phyloP scores from a whole-genome alignment of 2,888 invertebrate genomes.

The Catocala sponsa region DNA sequence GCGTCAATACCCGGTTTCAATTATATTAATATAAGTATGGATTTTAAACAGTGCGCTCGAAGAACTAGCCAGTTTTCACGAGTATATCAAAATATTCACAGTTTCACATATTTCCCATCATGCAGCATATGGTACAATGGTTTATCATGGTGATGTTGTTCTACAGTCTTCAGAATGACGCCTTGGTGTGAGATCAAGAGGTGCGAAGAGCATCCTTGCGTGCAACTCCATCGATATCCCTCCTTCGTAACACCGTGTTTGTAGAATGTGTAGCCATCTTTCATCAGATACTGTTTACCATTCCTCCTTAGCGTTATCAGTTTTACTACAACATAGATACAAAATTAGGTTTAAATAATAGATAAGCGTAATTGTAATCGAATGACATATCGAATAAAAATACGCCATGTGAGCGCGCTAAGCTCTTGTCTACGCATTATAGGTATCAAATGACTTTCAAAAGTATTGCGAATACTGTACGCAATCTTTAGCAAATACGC shows the following conservation, averaged over 20 bases:
- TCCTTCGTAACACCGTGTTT: not conserved
- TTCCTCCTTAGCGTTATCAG: constrained; percentile 12
- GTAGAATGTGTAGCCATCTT: constrained; percentile 15
- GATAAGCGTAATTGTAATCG: not conserved
- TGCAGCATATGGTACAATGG: constrained; percentile 9
- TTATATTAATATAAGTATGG: too few species aligned
- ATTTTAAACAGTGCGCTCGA: too few species aligned
- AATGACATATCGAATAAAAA: not conserved
- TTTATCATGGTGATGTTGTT: constrained; percentile 19
- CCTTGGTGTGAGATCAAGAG: constrained; percentile 6
- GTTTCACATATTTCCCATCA: constrained; percentile 17
- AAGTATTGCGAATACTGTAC: too few species aligned
- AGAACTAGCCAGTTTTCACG: too few species aligned
- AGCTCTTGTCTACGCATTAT: too few species aligned
- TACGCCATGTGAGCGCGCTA: too few species aligned
- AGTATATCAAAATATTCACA: constrained; percentile 1
- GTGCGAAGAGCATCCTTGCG: constrained; percentile 12
- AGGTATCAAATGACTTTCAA: too few species aligned
- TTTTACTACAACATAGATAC: constrained; percentile 13
- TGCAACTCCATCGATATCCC: constrained; percentile 10
- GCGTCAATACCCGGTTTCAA: too few species aligned
- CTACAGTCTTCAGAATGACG: constrained; percentile 5
- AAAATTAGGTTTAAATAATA: too few species aligned
- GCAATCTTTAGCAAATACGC: too few species aligned
- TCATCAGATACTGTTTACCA: constrained; percentile 18